Conservation (phyloP, 2,797 vertebrate genomes). For the Phoxinus dragarum region DNA sequence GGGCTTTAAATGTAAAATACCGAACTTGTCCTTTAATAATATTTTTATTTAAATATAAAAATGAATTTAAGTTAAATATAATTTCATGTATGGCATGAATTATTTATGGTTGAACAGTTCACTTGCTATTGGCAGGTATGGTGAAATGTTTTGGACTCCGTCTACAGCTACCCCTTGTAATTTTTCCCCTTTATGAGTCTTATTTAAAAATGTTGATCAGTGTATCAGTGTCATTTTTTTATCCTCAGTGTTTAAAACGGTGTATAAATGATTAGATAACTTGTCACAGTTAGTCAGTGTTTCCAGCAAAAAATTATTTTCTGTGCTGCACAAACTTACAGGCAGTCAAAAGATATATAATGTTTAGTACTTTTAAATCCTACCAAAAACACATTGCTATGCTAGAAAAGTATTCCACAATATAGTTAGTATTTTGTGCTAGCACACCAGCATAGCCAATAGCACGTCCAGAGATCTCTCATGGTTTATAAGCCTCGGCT, state of each 20-base stretch:
- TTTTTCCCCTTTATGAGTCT: neutral
- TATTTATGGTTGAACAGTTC: neutral
- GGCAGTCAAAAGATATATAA: neutral
- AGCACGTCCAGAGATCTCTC: slow-evolving; percentile 1
- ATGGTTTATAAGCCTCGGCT: slow-evolving; percentile 6
- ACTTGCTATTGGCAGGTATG: neutral
- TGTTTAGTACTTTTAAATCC: neutral
- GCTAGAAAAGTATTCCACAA: neutral
- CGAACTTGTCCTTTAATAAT: no score
- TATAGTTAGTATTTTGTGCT: slow-evolving; percentile 24
- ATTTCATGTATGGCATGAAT: neutral
- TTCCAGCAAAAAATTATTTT: neutral
- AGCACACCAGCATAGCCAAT: slow-evolving; percentile 8
- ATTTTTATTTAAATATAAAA: neutral
- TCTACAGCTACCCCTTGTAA: neutral
- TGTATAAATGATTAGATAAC: neutral
- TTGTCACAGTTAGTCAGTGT: neutral
- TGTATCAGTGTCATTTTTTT: neutral
- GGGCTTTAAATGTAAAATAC: no score
- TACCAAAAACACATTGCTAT: neutral
- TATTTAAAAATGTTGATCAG: neutral
- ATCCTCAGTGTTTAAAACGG: neutral
- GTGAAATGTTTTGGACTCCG: neutral
- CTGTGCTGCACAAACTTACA: neutral
- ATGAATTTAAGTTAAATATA: neutral